phyloP scores from a whole-genome alignment of 2,113 vertebrate genomes.

The Arizona elegans region DNA sequence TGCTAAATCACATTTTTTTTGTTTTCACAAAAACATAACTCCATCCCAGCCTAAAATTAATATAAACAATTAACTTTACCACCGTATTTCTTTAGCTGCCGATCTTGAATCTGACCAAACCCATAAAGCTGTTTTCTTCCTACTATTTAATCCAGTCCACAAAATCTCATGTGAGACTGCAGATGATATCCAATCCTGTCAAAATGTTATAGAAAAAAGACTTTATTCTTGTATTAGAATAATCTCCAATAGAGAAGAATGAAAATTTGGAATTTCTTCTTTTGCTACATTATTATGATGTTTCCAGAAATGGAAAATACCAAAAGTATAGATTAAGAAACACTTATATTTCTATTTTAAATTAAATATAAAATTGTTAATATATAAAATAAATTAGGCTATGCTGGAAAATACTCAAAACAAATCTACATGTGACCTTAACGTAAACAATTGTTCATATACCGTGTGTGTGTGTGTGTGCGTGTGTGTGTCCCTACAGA shows the following conservation, averaged over 20 bases:
- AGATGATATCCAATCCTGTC: slow-evolving; percentile 19
- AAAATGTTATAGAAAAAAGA: neutral
- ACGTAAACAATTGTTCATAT: too few relatives aligned
- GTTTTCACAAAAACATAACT: neutral
- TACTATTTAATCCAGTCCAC: slow-evolving; percentile 38
- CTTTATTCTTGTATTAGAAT: neutral
- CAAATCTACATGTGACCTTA: neutral
- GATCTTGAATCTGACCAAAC: slow-evolving; percentile 20
- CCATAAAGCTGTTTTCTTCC: slow-evolving; percentile 8
- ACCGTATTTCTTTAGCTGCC: slow-evolving; percentile 27
- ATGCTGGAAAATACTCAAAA: neutral
- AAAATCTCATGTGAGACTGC: neutral
- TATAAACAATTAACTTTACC: slow-evolving; percentile 2
- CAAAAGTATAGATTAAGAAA: neutral
- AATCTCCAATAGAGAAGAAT: neutral
- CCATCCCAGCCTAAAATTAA: neutral
- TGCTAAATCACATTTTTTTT: neutral
- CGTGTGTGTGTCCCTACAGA: too few relatives aligned
- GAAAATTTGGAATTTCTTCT: neutral
- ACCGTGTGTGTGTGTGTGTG: too few relatives aligned
- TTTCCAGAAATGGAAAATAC: neutral
- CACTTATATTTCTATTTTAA: neutral
- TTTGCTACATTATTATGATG: neutral
- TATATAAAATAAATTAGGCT: neutral
- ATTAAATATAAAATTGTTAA: neutral